Conservation (phyloP, 2,888 invertebrate genomes). For the Lagria hirta region DNA sequence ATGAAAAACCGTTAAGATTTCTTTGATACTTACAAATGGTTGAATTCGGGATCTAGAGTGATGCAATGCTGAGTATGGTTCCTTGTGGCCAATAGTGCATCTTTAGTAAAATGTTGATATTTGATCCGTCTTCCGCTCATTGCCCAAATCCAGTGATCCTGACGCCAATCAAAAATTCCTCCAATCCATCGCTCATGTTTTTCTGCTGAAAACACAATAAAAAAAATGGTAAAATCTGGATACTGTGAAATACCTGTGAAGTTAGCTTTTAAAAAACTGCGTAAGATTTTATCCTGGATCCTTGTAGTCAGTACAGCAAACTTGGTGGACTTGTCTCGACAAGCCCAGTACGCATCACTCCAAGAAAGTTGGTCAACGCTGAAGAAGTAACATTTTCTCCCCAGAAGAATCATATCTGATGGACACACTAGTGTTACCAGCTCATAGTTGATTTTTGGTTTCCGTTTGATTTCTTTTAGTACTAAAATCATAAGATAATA, state of each 20-base stretch:
- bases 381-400: conserved; percentile 45
- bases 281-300: conserved; percentile 39
- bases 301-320: conserved; percentile 39
- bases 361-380: conserved; percentile 40
- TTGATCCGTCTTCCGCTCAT: conserved; percentile 66
- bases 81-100: conserved; percentile 36
- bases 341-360: conserved; percentile 44
- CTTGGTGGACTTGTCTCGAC: conserved; percentile 39
- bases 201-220: conserved; percentile 47
- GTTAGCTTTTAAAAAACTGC: conserved; percentile 39
- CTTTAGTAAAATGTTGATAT: conserved; percentile 69
- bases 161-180: conserved; percentile 69
- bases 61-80: conserved; percentile 48
- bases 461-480: conserved; percentile 5
- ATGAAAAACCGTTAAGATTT: conserved; percentile 1
- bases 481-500: conserved; percentile 14
- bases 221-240: background rate
- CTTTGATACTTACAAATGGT: conserved; percentile 35
- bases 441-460: conserved; percentile 13
- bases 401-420: conserved; percentile 40
- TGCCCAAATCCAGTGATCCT: conserved; percentile 70
- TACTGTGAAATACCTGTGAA: conserved; percentile 37
- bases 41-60: conserved; percentile 64
- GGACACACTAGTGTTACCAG: conserved; percentile 37
- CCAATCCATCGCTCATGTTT: conserved; percentile 60